These are phyloP conservation scores for Dorcus hopei DNA, from an alignment of 2,888 invertebrate species.

Conservation along the genomic window DNA sequence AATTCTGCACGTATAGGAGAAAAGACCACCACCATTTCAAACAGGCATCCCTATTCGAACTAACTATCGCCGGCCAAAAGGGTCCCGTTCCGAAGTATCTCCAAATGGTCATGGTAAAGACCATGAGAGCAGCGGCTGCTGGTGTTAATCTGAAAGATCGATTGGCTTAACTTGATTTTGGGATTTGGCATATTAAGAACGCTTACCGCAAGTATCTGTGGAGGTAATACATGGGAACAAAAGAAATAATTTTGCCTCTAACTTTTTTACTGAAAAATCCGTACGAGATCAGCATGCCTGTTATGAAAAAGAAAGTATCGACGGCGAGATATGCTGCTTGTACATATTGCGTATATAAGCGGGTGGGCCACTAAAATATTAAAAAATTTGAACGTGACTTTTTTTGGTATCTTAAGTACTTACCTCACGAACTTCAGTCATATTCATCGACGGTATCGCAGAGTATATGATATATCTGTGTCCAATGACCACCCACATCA, in stretches of 20 bases:
- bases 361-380: neutral
- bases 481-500: neutral
- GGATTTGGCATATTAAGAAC: no score
- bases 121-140: constrained; percentile 12
- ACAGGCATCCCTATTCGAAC: constrained; percentile 1
- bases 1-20: constrained; percentile 16
- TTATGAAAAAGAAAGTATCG: neutral
- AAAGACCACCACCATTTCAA: constrained; percentile 16
- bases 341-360: neutral
- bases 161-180: neutral
- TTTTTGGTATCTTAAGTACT: neutral
- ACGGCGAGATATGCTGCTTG: neutral
- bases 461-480: neutral
- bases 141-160: constrained; percentile 7
- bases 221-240: neutral
- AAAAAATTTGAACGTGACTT: neutral
- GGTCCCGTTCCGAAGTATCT: constrained; percentile 9
- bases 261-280: neutral
- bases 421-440: neutral
- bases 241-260: neutral
- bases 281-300: neutral
- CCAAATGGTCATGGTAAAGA: constrained; percentile 9
- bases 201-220: neutral
- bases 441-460: neutral
- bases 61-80: neutral